Evolutionary conservation across 92 coral and sea anemone species (phyloP), one percentile per base, ranked within the genome.

Genomic region (Palythoa grandis): DNA sequence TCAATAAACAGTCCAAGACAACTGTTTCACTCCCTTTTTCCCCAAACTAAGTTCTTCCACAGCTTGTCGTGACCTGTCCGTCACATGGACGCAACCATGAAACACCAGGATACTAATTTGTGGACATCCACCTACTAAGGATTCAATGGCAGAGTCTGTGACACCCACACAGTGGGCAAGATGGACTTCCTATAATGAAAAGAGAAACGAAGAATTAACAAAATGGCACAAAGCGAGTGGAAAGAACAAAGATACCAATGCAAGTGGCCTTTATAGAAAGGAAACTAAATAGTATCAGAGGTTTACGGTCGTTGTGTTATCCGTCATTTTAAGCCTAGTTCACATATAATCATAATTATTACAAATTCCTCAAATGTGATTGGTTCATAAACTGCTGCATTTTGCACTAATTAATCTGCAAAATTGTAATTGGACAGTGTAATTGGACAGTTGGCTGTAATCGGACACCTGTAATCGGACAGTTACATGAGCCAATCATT

Each of bases 1-100:
- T 87, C 63, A 94, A 66, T 96, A 96, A 22, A 96, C 92, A n/a
- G 98, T 96, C 98, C 98, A 96, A 3, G 96, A 95, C 8, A 96
- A 66, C 69, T 96, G 98, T 75, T 90, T 94, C 72, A 94, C 84
- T 20, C 77, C 83, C 54, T 90, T 92, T 2, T 95, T 92, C 7
- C 93, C 90, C 72, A 88, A 86, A 50, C 79, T 86, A 13, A 93
- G 83, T 56, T 88, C 92, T 50, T 94, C 98, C 78, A 94, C 87
- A 11, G 98, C 98, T 68, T 94, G 90, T 29, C 98, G 87, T 38
- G 95, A 86, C 39, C 92, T 94, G 89, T 96, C 98, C 11, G 98
- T 94, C 35, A 96, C 88, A 13, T 83, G 91, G 25, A 95, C 96
- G 79, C 98, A 91, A 66, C 96, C 96, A 85, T 96, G 96, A 78